Evolutionary conservation across 2,113 vertebrate genomes (phyloP).

Genomic region (Vanacampus margaritifer): DNA sequence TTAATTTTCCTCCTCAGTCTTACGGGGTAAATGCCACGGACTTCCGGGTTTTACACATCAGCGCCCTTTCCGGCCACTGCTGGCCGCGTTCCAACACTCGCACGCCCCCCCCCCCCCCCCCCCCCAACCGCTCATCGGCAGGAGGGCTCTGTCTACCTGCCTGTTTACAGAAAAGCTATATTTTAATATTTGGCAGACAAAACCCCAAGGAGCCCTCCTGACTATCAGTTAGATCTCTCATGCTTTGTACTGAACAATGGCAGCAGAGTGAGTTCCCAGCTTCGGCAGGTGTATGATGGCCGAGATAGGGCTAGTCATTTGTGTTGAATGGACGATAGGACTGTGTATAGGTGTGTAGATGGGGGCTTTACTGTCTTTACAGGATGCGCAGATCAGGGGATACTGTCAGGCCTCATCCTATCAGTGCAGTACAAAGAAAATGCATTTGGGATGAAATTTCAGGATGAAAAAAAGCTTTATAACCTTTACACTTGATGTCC

Average conservation of each 20-base stretch:
- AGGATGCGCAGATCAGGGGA: constrained; percentile 33
- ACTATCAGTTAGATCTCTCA: constrained; percentile 26
- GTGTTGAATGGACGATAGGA: constrained; percentile 29
- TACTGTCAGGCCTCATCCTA: constrained; percentile 13
- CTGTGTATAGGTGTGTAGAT: constrained; percentile 35
- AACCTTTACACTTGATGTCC: background rate
- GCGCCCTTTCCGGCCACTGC: no score
- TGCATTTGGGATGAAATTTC: background rate
- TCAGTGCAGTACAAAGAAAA: constrained; percentile 25
- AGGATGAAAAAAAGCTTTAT: background rate
- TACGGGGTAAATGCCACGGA: no score
- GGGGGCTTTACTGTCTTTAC: constrained; percentile 30
- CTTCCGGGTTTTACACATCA: no score
- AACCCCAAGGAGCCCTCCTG: constrained; percentile 42
- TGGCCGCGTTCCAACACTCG: no score
- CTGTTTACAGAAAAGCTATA: background rate
- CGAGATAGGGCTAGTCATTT: constrained; percentile 27
- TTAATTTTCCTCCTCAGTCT: no score
- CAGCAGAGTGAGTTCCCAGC: constrained; percentile 11
- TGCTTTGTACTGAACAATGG: constrained; percentile 32
- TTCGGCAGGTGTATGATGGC: constrained; percentile 49
- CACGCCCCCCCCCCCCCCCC: no score
- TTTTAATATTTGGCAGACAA: constrained; percentile 35
- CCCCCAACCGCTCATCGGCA: no score
- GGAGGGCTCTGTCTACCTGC: no score